Base-by-base conservation (phyloP, 2,888 invertebrate genomes). In the Augiades crinisus region DNA sequence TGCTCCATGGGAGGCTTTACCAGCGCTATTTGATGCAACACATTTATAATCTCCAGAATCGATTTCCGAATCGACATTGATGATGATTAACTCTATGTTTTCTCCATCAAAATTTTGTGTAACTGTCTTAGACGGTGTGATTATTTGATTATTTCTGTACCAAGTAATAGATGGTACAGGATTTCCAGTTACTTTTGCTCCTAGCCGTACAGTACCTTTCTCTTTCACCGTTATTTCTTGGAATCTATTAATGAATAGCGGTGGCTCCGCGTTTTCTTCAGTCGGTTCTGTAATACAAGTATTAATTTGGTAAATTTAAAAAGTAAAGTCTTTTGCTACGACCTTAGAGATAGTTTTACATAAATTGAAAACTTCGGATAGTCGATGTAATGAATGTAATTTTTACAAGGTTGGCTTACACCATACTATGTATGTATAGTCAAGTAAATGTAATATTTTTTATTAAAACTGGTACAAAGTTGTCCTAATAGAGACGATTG, bases 31-130 rank as follows among this genome's bases (percentile, higher is more conserved):
- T 43, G 94, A 94, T 24, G 98, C 98, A 40, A 96, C 93, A 70
- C 97, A 97, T 82, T 97, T 97, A 72, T 98, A 98, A 78, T 96
- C 96, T 45, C 98, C 98, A 22, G 96, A 94, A 78, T 98, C 97
- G 2, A 94, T 92, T 85, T 97, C 96, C 0, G 95, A 95, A 78
- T 95, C 94, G 0, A 95, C 95, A 66, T 95, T 93, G 54, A 89
- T 91, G 50, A 97, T 96, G 55, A 93, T 92, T 2, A 98, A 87
- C 64, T 94, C 92, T 56, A 95, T 95, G 62, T 94, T 95, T 88
- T 96, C 96, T 5, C 96, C 96, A 71, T 97, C 96, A 69, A 95
- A 96, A 21, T 92, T 92, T 75, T 95, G 94, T 57, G 92, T 94
- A 5, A 96, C 91, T 54, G 94, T 94, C 38, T 95, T 93, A 2